Evolutionary conservation across 2,113 vertebrate genomes (phyloP).

Genomic region (Platysteira castanea): DNA sequence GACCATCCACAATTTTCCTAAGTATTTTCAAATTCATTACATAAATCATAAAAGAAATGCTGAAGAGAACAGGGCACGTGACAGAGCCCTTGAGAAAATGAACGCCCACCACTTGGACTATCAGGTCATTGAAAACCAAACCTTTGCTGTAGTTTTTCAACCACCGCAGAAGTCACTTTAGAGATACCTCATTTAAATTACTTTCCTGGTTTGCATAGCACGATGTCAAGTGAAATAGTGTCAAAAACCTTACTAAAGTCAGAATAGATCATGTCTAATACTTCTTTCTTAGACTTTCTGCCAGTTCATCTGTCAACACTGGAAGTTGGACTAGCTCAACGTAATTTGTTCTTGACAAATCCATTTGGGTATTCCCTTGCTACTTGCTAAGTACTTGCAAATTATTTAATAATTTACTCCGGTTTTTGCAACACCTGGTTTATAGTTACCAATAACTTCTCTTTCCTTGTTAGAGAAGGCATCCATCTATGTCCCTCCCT

Average conservation of each 20-base stretch:
- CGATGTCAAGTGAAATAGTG: conserved; percentile 22
- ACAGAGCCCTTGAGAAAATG: background rate
- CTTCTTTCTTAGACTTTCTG: background rate
- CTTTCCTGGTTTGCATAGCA: background rate
- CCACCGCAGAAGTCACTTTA: background rate
- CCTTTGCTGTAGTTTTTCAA: background rate
- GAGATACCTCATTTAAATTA: background rate
- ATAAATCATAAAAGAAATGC: background rate
- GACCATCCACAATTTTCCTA: background rate
- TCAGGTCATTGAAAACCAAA: background rate
- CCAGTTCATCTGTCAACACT: background rate
- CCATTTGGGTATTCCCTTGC: background rate
- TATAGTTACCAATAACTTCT: background rate
- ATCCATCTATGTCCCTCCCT: background rate
- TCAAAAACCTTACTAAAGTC: conserved; percentile 41
- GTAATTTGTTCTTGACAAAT: background rate
- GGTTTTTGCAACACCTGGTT: background rate
- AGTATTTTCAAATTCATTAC: background rate
- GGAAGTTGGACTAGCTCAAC: background rate
- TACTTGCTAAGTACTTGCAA: background rate
- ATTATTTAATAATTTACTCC: background rate
- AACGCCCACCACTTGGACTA: background rate
- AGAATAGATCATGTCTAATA: background rate
- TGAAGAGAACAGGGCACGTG: background rate
- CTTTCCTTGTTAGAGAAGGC: background rate